phyloP scores from a whole-genome alignment of 2,113 vertebrate genomes.

The Syrrhaptes paradoxus region DNA sequence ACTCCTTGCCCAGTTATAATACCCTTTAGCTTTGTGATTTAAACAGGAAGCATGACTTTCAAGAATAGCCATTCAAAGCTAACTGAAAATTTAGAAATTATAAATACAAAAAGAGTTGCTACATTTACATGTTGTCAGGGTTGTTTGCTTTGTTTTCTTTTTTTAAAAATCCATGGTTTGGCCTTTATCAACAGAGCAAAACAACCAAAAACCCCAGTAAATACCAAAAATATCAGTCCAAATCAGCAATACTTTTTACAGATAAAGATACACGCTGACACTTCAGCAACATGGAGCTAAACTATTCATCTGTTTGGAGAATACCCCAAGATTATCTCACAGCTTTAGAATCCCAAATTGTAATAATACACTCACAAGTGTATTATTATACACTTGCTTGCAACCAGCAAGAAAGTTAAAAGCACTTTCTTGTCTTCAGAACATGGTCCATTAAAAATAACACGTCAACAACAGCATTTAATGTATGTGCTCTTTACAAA shows the following conservation, averaged over 20 bases:
- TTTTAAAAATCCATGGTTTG: background rate
- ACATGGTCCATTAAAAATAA: background rate
- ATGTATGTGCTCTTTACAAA: background rate
- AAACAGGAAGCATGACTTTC: background rate
- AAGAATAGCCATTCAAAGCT: background rate
- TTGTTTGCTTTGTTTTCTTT: background rate
- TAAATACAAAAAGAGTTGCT: background rate
- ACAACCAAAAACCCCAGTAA: background rate
- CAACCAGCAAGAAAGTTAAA: constrained; percentile 1
- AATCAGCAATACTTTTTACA: background rate
- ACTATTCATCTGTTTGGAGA: background rate
- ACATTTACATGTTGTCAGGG: background rate
- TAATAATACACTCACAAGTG: background rate
- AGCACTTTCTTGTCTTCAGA: background rate
- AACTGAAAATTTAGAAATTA: background rate
- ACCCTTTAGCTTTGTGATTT: background rate
- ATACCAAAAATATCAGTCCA: background rate
- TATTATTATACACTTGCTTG: background rate
- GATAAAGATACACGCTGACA: background rate
- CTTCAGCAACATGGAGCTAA: background rate
- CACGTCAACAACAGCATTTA: background rate
- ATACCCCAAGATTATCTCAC: background rate
- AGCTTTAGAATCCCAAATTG: background rate
- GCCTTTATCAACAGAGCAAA: background rate
- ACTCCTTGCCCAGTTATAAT: background rate